phyloP scores from a whole-genome alignment of 2,113 vertebrate genomes.

The Odocoileus hemionus region DNA sequence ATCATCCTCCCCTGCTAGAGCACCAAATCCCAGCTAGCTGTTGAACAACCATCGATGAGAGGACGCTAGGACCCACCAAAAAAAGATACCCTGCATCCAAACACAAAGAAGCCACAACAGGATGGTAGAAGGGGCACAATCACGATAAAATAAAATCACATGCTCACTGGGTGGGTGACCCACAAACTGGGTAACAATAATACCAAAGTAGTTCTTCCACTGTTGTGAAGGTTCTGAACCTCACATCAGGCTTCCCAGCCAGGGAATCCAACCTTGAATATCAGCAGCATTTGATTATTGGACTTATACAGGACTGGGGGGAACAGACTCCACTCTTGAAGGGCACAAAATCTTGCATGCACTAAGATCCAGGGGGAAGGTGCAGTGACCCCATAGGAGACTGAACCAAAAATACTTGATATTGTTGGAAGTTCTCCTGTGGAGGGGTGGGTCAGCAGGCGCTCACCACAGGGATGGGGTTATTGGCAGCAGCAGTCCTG shows the following conservation, averaged over 20 bases:
- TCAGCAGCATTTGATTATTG: fast-evolving
- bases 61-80: fast-evolving
- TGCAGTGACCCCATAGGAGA: neutral
- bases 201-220: neutral
- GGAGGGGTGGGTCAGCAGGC: neutral
- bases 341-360: neutral
- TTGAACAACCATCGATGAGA: neutral
- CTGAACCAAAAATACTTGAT: neutral
- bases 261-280: neutral
- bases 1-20: neutral
- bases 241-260: neutral
- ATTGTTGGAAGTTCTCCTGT: neutral
- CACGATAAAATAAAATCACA: neutral
- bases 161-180: neutral
- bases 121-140: neutral
- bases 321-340: neutral
- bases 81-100: neutral
- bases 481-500: neutral
- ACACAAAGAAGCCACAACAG: neutral
- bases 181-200: neutral
- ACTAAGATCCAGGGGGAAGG: neutral
- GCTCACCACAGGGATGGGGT: neutral
- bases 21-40: neutral
- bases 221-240: neutral
- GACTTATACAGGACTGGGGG: neutral